A percentile compares a stretch with the other conserved stretches of the same genome.
phyloP scores from a whole-genome alignment of 2,888 invertebrate genomes.

The Eretmocerus hayati region DNA sequence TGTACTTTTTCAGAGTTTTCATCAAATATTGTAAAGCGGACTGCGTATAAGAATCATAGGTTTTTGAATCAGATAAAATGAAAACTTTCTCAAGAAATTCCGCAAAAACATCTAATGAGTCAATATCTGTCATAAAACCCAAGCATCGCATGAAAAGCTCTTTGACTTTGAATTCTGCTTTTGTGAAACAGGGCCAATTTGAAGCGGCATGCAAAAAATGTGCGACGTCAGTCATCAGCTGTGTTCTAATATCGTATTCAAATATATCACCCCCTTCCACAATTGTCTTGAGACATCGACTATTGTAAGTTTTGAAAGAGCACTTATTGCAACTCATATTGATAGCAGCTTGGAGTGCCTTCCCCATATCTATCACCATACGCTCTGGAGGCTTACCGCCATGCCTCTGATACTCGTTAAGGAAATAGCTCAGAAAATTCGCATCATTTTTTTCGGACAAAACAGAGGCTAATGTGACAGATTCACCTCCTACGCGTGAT shows the following conservation, averaged over 20 bases:
- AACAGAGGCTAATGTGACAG: too few species aligned
- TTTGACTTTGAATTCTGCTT: too few species aligned
- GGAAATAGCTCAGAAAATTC: constrained; percentile 19
- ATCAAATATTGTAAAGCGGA: not conserved
- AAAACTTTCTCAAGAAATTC: too few species aligned
- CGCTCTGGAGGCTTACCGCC: constrained; percentile 21
- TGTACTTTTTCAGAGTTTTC: not conserved
- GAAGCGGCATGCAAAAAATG: too few species aligned
- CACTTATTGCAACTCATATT: constrained; percentile 24
- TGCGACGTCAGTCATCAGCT: too few species aligned
- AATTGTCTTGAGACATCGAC: not conserved
- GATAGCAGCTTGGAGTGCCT: constrained; percentile 25
- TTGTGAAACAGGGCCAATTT: too few species aligned
- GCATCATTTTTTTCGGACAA: not conserved
- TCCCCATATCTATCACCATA: constrained; percentile 24
- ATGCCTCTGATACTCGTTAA: constrained; percentile 9
- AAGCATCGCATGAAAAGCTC: too few species aligned
- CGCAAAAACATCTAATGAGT: not conserved
- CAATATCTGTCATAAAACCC: too few species aligned
- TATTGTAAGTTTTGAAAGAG: constrained; percentile 6
- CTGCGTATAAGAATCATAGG: not conserved
- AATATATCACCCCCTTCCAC: not conserved
- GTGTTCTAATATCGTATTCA: too few species aligned
- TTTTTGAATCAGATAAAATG: too few species aligned
- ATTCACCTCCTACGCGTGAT: too few species aligned